Conservation (phyloP, 2,888 invertebrate genomes). For the Catocala sponsa region DNA sequence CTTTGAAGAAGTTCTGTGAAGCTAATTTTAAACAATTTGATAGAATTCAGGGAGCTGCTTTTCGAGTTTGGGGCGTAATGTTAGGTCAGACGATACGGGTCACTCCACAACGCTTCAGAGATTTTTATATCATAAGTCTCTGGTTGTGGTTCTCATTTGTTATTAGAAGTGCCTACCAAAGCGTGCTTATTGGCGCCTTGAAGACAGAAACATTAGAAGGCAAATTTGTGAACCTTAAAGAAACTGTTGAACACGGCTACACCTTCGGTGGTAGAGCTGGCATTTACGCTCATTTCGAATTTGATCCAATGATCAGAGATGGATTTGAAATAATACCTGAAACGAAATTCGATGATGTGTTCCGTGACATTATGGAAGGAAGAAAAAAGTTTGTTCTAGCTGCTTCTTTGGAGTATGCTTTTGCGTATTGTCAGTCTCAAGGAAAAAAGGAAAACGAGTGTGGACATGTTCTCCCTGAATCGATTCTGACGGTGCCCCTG, state of each 20-base stretch:
- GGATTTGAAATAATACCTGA: constrained; percentile 67
- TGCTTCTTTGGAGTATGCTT: constrained; percentile 71
- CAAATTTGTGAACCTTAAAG: constrained; percentile 66
- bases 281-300: constrained; percentile 70
- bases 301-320: constrained; percentile 66
- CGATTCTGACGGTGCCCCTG: constrained; percentile 71
- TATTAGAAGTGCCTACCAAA: constrained; percentile 74
- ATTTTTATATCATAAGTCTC: constrained; percentile 71
- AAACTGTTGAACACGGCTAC: constrained; percentile 66
- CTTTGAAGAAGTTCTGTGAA: constrained; percentile 61
- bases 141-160: constrained; percentile 80
- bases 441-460: constrained; percentile 72
- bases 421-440: constrained; percentile 65
- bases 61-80: constrained; percentile 73
- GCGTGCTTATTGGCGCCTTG: constrained; percentile 73
- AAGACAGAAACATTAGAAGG: constrained; percentile 70
- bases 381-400: constrained; percentile 69
- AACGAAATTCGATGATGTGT: constrained; percentile 63
- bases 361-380: constrained; percentile 65
- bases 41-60: constrained; percentile 61
- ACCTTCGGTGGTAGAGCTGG: constrained; percentile 70
- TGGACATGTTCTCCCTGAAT: constrained; percentile 71
- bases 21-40: constrained; percentile 64
- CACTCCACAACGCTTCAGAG: constrained; percentile 69
- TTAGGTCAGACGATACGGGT: constrained; percentile 72